Base-by-base conservation (phyloP, 2,113 vertebrate species). In the Phaetusa simplex region DNA sequence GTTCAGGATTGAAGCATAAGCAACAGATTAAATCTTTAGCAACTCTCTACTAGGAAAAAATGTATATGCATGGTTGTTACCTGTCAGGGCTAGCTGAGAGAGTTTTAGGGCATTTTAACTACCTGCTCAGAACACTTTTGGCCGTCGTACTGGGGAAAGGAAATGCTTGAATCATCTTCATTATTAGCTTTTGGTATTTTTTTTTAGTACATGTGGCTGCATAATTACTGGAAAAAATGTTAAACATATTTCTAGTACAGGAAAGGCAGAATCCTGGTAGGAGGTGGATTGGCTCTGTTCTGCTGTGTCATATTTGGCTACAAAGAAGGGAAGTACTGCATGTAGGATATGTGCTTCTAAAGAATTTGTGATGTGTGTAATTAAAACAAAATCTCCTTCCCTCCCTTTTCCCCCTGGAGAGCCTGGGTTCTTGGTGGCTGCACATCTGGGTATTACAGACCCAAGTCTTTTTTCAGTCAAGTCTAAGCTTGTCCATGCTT, bases 231-330 rank as follows among this genome's bases (percentile, higher is more conserved):
- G 40, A 52, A 73, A 90, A 90, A 86, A 64, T 1, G 1, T 45
- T 67, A 43, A 91, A 61, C 29, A 9, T 38, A n/a, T 62, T 91
- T 77, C 59, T 94, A 50, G 32, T 76, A 74, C 32, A 93, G 78
- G 73, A 85, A 82, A 91, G 62, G 58, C 78, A 90, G 65, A 79
- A 70, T 92, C 58, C 34, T 85, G 45, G 78, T 84, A 85, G 93
- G 90, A 93, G 91, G 52, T 80, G 47, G 40, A 15, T 95, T 85
- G 73, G 24, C 45, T 96, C 23, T 76, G 43, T 95, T 96, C n/a
- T 93, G 71, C 88, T 95, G 56, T 95, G 92, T 96, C 92, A 58
- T 90, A 42, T 91, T 90, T 95, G 78, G 62, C 82, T 88, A 40
- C 78, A 49, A 69, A 65, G 69, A 59, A 78, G 47, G 78, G 30